phyloP scores from a whole-genome alignment of 2,888 invertebrate genomes.

The Ichneumoninae sp. region DNA sequence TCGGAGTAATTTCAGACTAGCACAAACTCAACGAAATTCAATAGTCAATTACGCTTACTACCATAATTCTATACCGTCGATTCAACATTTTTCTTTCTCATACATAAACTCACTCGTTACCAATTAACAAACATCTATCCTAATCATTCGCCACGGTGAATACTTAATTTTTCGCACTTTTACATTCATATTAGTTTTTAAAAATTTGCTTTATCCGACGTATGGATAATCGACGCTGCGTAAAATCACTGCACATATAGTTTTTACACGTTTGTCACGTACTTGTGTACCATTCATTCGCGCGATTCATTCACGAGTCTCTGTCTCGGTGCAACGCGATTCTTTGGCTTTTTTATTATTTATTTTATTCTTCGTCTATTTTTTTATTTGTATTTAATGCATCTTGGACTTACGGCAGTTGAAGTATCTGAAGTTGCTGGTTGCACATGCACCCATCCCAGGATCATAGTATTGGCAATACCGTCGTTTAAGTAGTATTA shows the following conservation, averaged over 20 bases:
- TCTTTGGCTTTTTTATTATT: conserved; percentile 29
- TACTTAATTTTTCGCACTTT: conserved; percentile 48
- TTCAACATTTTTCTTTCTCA: conserved; percentile 35
- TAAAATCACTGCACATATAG: conserved; percentile 59
- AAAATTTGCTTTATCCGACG: conserved; percentile 56
- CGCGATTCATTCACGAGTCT: conserved; percentile 51
- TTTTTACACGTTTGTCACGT: conserved; percentile 49
- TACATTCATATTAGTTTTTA: conserved; percentile 63
- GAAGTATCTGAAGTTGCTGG: conserved; percentile 70
- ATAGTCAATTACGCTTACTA: conserved; percentile 51
- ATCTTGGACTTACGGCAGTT: conserved; percentile 64
- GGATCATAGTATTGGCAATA: conserved; percentile 74
- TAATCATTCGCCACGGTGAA: conserved; percentile 46
- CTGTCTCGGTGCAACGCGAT: conserved; percentile 51
- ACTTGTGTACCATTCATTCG: conserved; percentile 44
- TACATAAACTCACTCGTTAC: conserved; percentile 34
- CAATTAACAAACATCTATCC: conserved; percentile 53
- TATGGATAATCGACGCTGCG: conserved; percentile 34
- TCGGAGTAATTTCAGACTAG: conserved; percentile 51
- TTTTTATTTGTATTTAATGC: conserved; percentile 43
- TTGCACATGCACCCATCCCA: conserved; percentile 82
- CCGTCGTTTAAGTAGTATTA: conserved; percentile 59
- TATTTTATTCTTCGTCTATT: conserved; percentile 25
- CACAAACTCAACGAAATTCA: conserved; percentile 31
- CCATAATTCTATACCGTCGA: conserved; percentile 48